A percentile compares a stretch with the other conserved stretches of the same genome.
Evolutionary conservation across 2,113 vertebrate species (phyloP).

Genomic region (Echinops telfairi): DNA sequence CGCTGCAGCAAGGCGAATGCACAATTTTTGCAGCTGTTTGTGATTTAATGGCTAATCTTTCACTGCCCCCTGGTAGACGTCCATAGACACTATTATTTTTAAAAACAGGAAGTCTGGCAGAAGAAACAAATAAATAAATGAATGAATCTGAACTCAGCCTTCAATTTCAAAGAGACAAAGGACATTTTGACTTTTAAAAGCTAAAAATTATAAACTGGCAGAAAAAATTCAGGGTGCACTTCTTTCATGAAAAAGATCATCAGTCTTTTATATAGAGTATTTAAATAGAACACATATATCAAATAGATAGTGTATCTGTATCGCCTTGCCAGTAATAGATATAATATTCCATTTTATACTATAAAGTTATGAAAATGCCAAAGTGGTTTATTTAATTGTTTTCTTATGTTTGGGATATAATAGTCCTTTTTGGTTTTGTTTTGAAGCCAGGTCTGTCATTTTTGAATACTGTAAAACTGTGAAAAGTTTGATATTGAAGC

Average conservation of each 20-base stretch:
- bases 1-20: conserved; percentile 97
- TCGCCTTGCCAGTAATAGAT: conserved; percentile 89
- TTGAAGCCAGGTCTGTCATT: conserved; percentile 92
- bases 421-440: conserved; percentile 88
- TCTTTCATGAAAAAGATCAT: conserved; percentile 92
- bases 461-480: conserved; percentile 98
- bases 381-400: conserved; percentile 91
- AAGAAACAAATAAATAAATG: conserved; percentile 83
- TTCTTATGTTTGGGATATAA: conserved; percentile 92
- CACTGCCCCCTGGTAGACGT: conserved; percentile 94
- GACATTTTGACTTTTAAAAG: conserved; percentile 86
- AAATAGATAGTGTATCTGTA: conserved; percentile 87
- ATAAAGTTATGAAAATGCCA: conserved; percentile 93
- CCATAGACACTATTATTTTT: conserved; percentile 89
- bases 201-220: conserved; percentile 89
- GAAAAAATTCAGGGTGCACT: conserved; percentile 94
- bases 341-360: conserved; percentile 93
- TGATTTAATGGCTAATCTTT: conserved; percentile 98
- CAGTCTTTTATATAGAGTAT: conserved; percentile 95
- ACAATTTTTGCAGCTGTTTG: conserved; percentile 99
- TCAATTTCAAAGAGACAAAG: conserved; percentile 87
- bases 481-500: conserved; percentile 97
- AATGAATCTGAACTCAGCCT: conserved; percentile 85
- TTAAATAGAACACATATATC: conserved; percentile 91
- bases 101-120: conserved; percentile 87